phyloP scores from a whole-genome alignment of 1,140 invertebrate genomes.

The Solenopsis fugax region DNA sequence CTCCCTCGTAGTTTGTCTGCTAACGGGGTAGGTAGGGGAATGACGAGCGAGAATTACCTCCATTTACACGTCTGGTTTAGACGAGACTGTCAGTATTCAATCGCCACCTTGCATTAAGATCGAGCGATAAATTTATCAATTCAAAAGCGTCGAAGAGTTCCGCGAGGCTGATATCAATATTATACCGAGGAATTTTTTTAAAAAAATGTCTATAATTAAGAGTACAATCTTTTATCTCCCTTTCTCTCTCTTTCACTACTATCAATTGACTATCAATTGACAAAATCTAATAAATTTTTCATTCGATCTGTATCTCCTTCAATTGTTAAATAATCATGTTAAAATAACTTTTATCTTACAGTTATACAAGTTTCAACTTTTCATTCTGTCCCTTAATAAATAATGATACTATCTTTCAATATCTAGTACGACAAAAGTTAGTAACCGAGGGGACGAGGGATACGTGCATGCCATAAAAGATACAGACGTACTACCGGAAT shows the following conservation, averaged over 20 bases:
- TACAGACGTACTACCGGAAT: constrained; percentile 60
- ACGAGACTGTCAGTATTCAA: constrained; percentile 58
- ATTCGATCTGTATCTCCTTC: too few relatives aligned
- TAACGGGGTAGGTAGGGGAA: constrained; percentile 65
- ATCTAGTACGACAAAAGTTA: constrained; percentile 17
- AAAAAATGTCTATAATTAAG: neutral
- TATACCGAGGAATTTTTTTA: neutral
- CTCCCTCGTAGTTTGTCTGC: constrained; percentile 79
- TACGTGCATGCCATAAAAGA: constrained; percentile 43
- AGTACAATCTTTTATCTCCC: neutral
- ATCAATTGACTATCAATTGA: constrained; percentile 4
- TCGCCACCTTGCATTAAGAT: constrained; percentile 52
- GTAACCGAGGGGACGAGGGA: constrained; percentile 13
- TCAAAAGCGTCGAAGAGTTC: neutral
- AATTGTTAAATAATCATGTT: constrained; percentile 22
- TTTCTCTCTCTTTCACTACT: neutral
- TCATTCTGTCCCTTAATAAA: constrained; percentile 4
- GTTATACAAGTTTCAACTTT: neutral
- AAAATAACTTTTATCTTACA: neutral
- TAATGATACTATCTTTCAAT: constrained; percentile 14
- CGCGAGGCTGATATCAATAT: neutral
- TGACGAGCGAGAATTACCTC: constrained; percentile 69
- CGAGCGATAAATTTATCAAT: constrained; percentile 43
- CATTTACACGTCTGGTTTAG: constrained; percentile 72
- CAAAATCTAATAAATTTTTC: neutral